Evolutionary conservation across 2,888 invertebrate species (phyloP).

Genomic region (Tromatobia lineatoria): DNA sequence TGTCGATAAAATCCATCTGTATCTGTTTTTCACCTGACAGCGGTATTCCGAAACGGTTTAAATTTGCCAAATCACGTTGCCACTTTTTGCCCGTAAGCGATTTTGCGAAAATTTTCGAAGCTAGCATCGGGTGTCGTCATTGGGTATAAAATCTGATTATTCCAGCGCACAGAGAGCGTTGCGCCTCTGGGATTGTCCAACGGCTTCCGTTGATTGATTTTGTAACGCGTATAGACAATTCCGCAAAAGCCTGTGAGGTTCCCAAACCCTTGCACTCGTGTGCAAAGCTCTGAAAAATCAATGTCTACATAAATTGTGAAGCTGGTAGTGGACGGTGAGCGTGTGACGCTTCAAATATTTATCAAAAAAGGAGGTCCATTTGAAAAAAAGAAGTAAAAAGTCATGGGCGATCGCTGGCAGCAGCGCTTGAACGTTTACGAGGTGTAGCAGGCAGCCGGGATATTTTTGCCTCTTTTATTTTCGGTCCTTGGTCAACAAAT

Average conservation of each 20-base stretch:
- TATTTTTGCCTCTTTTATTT: constrained; percentile 46
- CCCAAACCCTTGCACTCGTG: background rate
- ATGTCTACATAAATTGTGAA: constrained; percentile 30
- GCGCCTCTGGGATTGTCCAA: constrained; percentile 33
- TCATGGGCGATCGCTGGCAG: background rate
- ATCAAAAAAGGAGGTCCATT: background rate
- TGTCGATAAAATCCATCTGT: constrained; percentile 42
- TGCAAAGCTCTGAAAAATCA: constrained; percentile 10
- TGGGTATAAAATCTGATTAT: constrained; percentile 47
- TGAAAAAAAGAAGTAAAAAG: background rate
- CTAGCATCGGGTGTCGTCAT: background rate
- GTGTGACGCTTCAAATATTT: constrained; percentile 40
- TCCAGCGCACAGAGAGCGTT: background rate
- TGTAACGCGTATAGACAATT: constrained; percentile 43
- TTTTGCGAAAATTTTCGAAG: constrained; percentile 26
- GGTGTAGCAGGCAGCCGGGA: background rate
- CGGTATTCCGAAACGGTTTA: constrained; percentile 19
- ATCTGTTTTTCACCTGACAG: constrained; percentile 4
- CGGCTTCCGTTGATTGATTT: constrained; percentile 48
- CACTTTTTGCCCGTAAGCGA: constrained; percentile 20
- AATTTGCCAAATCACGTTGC: constrained; percentile 40
- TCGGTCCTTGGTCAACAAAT: constrained; percentile 41
- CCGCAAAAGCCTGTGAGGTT: constrained; percentile 9
- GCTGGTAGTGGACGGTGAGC: constrained; percentile 1
- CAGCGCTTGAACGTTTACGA: background rate